Evolutionary conservation across 2,888 invertebrate genomes (phyloP).

Genomic region (Cerastis rubricosa): DNA sequence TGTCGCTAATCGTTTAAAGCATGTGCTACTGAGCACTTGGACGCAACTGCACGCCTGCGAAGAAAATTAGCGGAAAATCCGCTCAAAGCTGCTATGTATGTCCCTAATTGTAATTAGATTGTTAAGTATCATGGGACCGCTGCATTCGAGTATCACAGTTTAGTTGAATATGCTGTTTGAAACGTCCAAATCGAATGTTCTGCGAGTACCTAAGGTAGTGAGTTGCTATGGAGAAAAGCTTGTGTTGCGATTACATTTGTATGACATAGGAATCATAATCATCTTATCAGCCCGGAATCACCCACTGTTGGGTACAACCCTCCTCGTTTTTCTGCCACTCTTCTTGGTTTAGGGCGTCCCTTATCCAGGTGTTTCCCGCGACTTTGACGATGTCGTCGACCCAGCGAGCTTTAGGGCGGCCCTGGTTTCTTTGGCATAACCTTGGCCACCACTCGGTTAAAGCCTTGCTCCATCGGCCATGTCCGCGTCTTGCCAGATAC

Average conservation of each 20-base stretch:
- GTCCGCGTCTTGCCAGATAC: no score
- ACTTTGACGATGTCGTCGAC: no score
- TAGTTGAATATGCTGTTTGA: constrained; percentile 42
- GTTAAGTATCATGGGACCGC: neutral
- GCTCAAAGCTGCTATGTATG: constrained; percentile 34
- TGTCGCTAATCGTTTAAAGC: constrained; percentile 67
- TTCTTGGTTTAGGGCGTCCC: no score
- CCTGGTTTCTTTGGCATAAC: no score
- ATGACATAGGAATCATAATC: neutral
- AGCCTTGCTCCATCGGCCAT: no score
- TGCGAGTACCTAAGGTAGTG: neutral
- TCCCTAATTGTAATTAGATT: constrained; percentile 12
- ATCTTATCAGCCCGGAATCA: no score
- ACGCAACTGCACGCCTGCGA: constrained; percentile 27
- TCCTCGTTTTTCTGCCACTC: no score
- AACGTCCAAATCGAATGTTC: constrained; percentile 11
- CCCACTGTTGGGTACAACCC: no score
- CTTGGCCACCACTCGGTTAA: no score
- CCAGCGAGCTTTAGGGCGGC: no score
- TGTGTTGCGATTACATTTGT: neutral
- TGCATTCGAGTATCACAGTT: constrained; percentile 28
- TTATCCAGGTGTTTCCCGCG: no score
- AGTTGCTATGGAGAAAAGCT: constrained; percentile 5
- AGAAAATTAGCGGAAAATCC: constrained; percentile 57
- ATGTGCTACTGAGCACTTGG: constrained; percentile 63